Conservation (phyloP, 2,113 vertebrate species). For the Oncorhynchus masou region DNA sequence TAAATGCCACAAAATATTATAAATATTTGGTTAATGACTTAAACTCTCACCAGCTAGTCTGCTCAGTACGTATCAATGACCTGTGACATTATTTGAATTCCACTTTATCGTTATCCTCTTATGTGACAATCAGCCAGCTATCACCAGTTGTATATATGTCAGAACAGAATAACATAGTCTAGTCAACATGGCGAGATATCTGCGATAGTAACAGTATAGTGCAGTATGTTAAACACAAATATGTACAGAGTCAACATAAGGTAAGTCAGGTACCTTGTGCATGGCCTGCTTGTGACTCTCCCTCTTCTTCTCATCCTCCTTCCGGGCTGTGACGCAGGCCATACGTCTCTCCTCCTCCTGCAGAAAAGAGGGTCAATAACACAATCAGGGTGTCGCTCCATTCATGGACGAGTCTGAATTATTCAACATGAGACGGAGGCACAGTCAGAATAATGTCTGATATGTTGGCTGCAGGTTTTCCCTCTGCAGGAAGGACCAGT, state of each 20-base stretch:
- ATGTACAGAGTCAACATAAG: not conserved
- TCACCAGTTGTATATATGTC: not conserved
- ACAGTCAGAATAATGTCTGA: conserved; percentile 38
- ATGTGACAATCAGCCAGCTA: not conserved
- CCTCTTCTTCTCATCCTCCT: conserved; percentile 95
- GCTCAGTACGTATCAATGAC: not conserved
- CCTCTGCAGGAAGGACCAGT: conserved; percentile 18
- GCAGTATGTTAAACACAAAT: not conserved
- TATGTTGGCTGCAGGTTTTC: conserved; percentile 5
- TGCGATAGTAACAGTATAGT: not conserved
- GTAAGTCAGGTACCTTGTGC: conserved; percentile 84
- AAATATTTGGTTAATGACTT: not conserved
- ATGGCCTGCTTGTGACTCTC: conserved; percentile 90
- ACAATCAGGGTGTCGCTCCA: conserved; percentile 53
- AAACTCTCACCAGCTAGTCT: no score
- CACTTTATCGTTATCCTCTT: not conserved
- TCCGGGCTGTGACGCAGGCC: conserved; percentile 87
- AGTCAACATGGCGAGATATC: not conserved
- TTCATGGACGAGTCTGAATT: conserved; percentile 51
- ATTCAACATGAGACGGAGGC: conserved; percentile 29
- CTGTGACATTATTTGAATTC: not conserved
- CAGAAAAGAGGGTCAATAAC: conserved; percentile 34
- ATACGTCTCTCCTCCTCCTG: conserved; percentile 98
- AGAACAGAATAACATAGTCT: not conserved
- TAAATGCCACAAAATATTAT: not conserved